Base-by-base conservation (phyloP, 23 tunicate genomes). In the Oikopleura vanhoeffeni region DNA sequence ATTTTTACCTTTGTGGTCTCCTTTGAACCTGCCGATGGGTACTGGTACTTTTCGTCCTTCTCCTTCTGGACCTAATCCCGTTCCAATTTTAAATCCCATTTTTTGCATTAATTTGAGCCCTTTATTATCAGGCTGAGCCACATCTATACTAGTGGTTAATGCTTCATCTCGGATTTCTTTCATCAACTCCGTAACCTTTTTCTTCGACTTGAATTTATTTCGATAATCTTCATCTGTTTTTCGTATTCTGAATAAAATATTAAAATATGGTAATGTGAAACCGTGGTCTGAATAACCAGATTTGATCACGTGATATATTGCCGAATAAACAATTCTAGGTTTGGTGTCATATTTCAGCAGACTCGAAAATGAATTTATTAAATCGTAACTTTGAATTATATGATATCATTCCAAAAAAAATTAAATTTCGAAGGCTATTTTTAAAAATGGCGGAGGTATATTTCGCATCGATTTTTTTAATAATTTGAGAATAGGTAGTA, bases 41-140 rank as follows among this genome's bases (percentile, higher is more conserved):
- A 95, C 96, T 24, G 94, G 96, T 76, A 90, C 87, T 34, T 88
- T 89, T 0, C 90, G 83, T n/a, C 99, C 99, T 84, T 95, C 96
- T 40, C 67, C 71, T 57, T 85, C 79, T 40, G 83, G 76, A 18
- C 99, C 99, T 57, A 95, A 84, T 27, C 99, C 99, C 40, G 42
- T 83, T 34, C 99, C 99, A 18, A 89, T 87, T 88, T 88, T 86
- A 86, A 88, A 95, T 0, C 99, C 99, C 99, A 95, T 90, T 58
- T 88, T 95, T 39, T 83, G 38, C 99, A 95, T 95, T 90, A 95
- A 87, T 36, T 75, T 85, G 34, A 71, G 38, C 32, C 79, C 79
- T 30, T 71, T 71, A 71, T 71, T 71, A 2, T 71, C 79, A 18
- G 79, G 79, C 34, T 71, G 4, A 38, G 27, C 35, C 32, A 24